These are phyloP conservation scores for Anguilla japonica DNA, from an alignment of 2,113 vertebrate species.

Conservation along the genomic window DNA sequence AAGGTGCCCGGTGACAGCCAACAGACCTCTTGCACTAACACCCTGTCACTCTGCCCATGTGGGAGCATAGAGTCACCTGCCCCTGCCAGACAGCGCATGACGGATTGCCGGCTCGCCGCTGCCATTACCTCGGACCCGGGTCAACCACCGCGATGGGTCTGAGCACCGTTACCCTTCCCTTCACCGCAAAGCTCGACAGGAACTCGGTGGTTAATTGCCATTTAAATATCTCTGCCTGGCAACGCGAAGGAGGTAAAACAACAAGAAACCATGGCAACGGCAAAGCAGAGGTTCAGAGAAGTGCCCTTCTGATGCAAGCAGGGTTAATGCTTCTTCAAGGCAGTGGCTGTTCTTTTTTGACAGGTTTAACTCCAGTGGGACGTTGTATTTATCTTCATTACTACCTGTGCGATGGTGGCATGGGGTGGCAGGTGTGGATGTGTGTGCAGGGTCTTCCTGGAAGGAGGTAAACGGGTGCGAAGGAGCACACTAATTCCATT, in stretches of 20 bases:
- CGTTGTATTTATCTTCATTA: conserved; percentile 11
- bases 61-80: neutral
- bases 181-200: neutral
- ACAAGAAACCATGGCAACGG: conserved; percentile 23
- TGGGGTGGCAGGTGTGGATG: conserved; percentile 11
- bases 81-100: neutral
- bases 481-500: neutral
- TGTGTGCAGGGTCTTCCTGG: neutral
- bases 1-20: neutral
- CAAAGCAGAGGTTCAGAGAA: conserved; percentile 4
- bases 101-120: neutral
- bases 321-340: conserved; percentile 31
- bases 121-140: neutral
- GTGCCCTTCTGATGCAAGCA: neutral
- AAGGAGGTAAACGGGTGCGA: neutral
- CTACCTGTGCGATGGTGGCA: conserved; percentile 12
- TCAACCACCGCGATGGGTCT: neutral
- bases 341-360: conserved; percentile 28
- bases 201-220: conserved; percentile 23
- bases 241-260: neutral
- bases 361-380: neutral
- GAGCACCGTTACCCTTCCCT: neutral
- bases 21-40: conserved; percentile 11
- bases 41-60: conserved; percentile 6
- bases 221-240: conserved; percentile 31